A percentile compares a stretch with the other conserved stretches of the same genome.
Conservation (phyloP, 2,113 vertebrate species). For the Callochromis pleurospilus region DNA sequence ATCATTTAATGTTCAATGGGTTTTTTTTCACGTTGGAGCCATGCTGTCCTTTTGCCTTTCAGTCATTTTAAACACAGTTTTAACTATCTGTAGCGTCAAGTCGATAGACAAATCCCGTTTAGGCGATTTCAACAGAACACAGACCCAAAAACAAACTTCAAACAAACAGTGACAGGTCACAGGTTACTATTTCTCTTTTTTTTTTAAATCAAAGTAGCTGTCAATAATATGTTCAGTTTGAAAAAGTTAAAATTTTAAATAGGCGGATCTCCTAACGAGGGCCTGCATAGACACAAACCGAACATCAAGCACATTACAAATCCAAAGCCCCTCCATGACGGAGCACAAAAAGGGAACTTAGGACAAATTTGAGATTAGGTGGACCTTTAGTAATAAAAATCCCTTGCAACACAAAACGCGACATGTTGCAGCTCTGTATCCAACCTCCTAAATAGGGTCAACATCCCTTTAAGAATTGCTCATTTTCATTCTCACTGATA, state of each 20-base stretch:
- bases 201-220: background rate
- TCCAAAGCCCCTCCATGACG: background rate
- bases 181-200: background rate
- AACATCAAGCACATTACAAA: background rate
- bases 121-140: background rate
- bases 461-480: background rate
- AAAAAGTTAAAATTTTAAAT: background rate
- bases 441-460: background rate
- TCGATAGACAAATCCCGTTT: background rate
- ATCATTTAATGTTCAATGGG: background rate
- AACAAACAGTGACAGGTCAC: background rate
- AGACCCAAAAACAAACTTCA: background rate
- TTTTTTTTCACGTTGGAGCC: accelerated
- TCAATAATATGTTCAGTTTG: background rate
- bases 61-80: background rate
- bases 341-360: background rate
- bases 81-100: background rate
- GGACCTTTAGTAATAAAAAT: constrained; percentile 27
- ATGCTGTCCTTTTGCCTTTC: background rate
- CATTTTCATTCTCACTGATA: background rate
- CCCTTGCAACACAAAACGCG: background rate
- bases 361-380: constrained; percentile 18
- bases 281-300: background rate
- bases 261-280: background rate
- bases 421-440: background rate